Base-by-base conservation (phyloP, 1,140 invertebrate species). In the Microplitis demolitor region DNA sequence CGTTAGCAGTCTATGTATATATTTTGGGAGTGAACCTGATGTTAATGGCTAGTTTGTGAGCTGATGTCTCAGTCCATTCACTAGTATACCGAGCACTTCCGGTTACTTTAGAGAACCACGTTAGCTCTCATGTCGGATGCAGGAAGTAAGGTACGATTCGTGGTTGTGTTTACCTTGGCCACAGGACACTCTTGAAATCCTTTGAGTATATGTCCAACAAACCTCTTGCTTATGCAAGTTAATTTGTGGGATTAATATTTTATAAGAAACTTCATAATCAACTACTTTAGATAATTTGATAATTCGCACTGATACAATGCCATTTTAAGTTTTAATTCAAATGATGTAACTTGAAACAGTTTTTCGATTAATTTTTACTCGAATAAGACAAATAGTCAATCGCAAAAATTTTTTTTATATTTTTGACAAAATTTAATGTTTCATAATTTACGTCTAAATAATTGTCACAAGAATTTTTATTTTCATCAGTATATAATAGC, bases 131-230 rank as follows among this genome's bases (percentile, higher is more conserved):
- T 39, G 56, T 68, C 33, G 67, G 24, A 56, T 60, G 35, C 64
- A 71, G 68, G 68, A 75, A 77, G 73, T 78, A 80, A 73, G 64
- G 74, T 69, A 56, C 53, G 37, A 33, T 33, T 56, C 37, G 51
- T 33, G 3, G 54, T 14, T 54, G n/a, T 76, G 76, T 78, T 81
- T 77, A 76, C 74, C 69, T 71, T 71, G 54, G 51, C 74, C 14
- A 50, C 64, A 61, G 67, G 69, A 78, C 72, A 74, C 64, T 54
- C 34, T 45, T 56, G 31, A 66, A 54, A 69, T 71, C 73, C 78
- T 77, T 79, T 75, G 75, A 75, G 56, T 64, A 69, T 68, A 63
- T 74, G 68, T 69, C 50, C 51, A 54, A 74, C 72, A 74, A 45
- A 66, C 39, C 58, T 35, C 14, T 9, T 16, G 6, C 4, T 24